A percentile compares a stretch with the other conserved stretches of the same genome.
phyloP scores from a whole-genome alignment of 2,888 invertebrate genomes.

The Drosophila mulleri region DNA sequence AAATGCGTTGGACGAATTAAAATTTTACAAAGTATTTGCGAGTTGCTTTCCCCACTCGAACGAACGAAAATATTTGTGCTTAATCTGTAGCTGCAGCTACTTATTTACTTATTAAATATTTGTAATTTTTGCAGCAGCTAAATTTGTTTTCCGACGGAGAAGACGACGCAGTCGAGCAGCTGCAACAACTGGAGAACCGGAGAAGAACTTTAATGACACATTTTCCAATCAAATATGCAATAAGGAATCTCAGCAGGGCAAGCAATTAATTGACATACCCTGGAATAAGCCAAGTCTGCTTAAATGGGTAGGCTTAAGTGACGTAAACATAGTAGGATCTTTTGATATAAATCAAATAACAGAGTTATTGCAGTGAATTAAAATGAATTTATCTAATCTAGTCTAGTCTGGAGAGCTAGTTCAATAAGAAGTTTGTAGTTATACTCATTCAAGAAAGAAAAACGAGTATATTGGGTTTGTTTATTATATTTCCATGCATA shows the following conservation, averaged over 20 bases:
- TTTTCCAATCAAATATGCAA: conserved; percentile 42
- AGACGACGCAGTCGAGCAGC: not conserved
- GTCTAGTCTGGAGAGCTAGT: no score
- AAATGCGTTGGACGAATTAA: conserved; percentile 10
- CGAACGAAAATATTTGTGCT: conserved; percentile 52
- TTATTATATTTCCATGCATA: no score
- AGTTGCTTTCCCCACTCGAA: not conserved
- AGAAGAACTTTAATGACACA: conserved; percentile 22
- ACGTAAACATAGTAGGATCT: no score
- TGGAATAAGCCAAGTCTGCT: not conserved
- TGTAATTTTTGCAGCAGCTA: conserved; percentile 54
- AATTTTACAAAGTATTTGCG: conserved; percentile 28
- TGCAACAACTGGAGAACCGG: conserved; percentile 19
- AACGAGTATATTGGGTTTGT: no score
- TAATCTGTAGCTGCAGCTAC: conserved; percentile 36
- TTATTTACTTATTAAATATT: conserved; percentile 75
- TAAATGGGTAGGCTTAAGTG: no score
- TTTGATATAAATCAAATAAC: no score
- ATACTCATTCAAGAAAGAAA: no score
- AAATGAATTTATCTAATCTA: no score
- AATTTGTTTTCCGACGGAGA: conserved; percentile 23
- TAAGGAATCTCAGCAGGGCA: conserved; percentile 25
- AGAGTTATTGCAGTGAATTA: no score
- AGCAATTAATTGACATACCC: conserved; percentile 7
- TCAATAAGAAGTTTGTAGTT: no score